Base-by-base conservation (phyloP, 2,888 invertebrate species). In the Brachypterus glaber region DNA sequence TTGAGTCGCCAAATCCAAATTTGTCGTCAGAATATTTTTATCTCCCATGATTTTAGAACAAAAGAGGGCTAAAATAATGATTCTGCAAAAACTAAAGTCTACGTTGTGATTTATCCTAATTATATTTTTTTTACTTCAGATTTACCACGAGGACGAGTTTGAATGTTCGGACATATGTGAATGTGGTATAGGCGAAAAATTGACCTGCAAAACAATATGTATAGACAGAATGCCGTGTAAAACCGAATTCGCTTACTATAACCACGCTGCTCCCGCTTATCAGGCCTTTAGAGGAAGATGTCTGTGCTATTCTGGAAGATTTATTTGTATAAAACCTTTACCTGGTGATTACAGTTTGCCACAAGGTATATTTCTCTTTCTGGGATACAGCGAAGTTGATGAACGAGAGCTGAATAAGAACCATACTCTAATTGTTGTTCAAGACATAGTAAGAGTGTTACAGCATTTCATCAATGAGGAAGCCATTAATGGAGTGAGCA, bases 101-200 rank as follows among this genome's bases (percentile, higher is more conserved):
- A n/a, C n/a, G n/a, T n/a, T n/a, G n/a, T n/a, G n/a, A n/a, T n/a
- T n/a, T n/a, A n/a, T n/a, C n/a, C n/a, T n/a, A n/a, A n/a, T n/a
- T n/a, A n/a, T n/a, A n/a, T n/a, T 40, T 44, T 42, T 45, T 48
- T 43, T 47, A 41, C 67, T 70, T 21, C 69, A 86, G 85, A 71
- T 87, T 38, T 85, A 85, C 64, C 77, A 82, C 17, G 82, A 87
- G 56, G 86, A 88, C 49, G 88, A 89, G 58, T 78, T 86, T 17
- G 88, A 89, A 58, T 91, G 90, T 66, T 90, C 90, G 26, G 90
- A 90, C 67, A 74, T 91, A 39, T 91, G 91, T 66, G 80, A 85
- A 52, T 91, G 91, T 61, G 82, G 83, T 58, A 73, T 79, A 41
- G 80, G 82, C 1, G 76, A 74, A 56, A 80, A 82, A 51, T 74